A percentile compares a stretch with the other conserved stretches of the same genome.
Evolutionary conservation across 2,797 vertebrate species (phyloP).

Genomic region (Enteromius viviparus): DNA sequence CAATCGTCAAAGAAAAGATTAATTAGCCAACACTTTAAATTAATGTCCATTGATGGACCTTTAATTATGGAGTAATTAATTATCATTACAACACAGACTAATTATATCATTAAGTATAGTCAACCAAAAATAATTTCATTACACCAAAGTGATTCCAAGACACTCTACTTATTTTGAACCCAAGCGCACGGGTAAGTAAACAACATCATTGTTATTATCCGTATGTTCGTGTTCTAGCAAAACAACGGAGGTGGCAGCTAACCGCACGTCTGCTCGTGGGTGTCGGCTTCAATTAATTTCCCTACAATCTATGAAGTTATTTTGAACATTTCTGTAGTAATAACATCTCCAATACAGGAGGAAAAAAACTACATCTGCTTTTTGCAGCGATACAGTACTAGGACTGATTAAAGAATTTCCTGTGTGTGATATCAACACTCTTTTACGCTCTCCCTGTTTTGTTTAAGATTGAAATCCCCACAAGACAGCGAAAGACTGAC

Average conservation of each 20-base stretch:
- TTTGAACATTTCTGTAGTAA: conserved; percentile 35
- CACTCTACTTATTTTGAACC: conserved; percentile 70
- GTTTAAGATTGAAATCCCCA: conserved; percentile 72
- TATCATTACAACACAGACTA: conserved; percentile 77
- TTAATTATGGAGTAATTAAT: conserved; percentile 80
- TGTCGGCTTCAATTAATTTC: conserved; percentile 53
- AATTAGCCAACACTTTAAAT: conserved; percentile 81
- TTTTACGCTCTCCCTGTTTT: conserved; percentile 63
- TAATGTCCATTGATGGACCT: conserved; percentile 81
- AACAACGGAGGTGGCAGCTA: conserved; percentile 57
- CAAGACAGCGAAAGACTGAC: conserved; percentile 70
- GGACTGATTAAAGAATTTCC: conserved; percentile 56
- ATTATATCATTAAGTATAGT: conserved; percentile 69
- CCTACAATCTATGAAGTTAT: conserved; percentile 35
- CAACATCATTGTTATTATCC: conserved; percentile 54
- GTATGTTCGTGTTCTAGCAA: conserved; percentile 40
- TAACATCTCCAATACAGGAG: conserved; percentile 29
- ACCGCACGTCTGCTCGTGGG: conserved; percentile 46
- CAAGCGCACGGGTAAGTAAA: conserved; percentile 65
- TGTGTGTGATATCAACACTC: conserved; percentile 49
- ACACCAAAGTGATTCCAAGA: conserved; percentile 73
- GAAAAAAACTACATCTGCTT: neutral
- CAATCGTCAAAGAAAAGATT: conserved; percentile 70
- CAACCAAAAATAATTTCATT: conserved; percentile 79
- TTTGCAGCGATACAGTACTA: conserved; percentile 45